These are phyloP conservation scores for Eristalinus sepulchralis DNA, from an alignment of 2,888 invertebrate genomes.

Conservation along the genomic window DNA sequence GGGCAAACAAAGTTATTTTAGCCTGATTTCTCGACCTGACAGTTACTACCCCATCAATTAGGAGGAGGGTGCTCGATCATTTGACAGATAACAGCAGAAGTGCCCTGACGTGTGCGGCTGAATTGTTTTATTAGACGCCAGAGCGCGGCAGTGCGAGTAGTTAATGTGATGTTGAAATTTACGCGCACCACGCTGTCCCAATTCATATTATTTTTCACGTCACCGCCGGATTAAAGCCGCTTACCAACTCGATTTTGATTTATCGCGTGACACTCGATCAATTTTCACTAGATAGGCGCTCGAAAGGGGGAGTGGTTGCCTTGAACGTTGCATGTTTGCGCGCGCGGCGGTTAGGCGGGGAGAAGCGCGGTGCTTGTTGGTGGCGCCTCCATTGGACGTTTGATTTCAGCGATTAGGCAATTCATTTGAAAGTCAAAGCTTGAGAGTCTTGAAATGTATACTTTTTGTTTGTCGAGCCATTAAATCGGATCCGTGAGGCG, in stretches of 20 bases:
- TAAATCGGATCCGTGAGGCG: not conserved
- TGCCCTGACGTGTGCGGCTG: conserved; percentile 50
- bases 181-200: conserved; percentile 37
- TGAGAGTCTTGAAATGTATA: not conserved
- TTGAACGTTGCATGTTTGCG: conserved; percentile 12
- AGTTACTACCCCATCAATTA: conserved; percentile 59
- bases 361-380: not conserved
- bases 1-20: conserved; percentile 19
- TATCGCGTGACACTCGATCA: conserved; percentile 68
- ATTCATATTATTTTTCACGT: conserved; percentile 50
- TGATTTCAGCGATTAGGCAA: conserved; percentile 38
- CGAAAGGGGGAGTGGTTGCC: conserved; percentile 35
- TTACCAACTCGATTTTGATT: conserved; percentile 52
- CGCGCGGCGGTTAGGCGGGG: not conserved
- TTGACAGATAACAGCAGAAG: conserved; percentile 60
- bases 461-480: not conserved
- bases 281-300: conserved; percentile 46
- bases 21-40: conserved; percentile 38
- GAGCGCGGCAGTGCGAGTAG: no score
- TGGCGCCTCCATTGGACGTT: conserved; percentile 37
- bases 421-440: conserved; percentile 11
- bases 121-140: conserved; percentile 21
- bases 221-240: conserved; percentile 48
- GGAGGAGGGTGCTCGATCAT: conserved; percentile 64
- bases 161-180: conserved; percentile 40